Base-by-base conservation (phyloP, 2,888 invertebrate species). In the Calliopum simillimum region DNA sequence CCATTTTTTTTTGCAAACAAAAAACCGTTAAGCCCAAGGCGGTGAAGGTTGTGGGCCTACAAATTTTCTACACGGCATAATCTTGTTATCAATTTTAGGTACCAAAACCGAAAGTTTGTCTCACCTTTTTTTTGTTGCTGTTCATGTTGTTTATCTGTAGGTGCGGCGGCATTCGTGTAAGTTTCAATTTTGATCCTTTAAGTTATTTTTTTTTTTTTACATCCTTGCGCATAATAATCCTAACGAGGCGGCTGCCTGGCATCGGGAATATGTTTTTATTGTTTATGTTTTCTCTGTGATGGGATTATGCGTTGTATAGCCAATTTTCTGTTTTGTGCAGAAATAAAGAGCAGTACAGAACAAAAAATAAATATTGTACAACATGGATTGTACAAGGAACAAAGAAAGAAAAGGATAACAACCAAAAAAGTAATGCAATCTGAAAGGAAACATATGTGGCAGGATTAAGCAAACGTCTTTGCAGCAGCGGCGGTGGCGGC, bases 381-480 rank as follows among this genome's bases (percentile, higher is more conserved):
- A 33, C 25, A 51, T 58, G 58, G 6, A 25, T n/a, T 49, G 21
- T 12, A 19, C 25, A 49, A 51, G 23, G 8, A 51, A 23, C 33
- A 33, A 6, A 33, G 11, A 33, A 33, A 25, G 33, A 53, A 44
- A 47, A 61, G 13, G 67, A 70, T 67, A 76, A 63, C 69, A 23
- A 71, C 75, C 33, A 33, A 58, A 33, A 55, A 25, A n/a, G 55
- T 33, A n/a, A 33, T 33, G 56, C 41, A 14, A 8, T n/a, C 33
- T 33, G 25, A 33, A 58, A 11, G n/a, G 16, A 8, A 23, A 58
- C 47, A 47, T 62, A 47, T 62, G 62, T 62, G 62, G 47, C 47
- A 47, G 62, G 62, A 62, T 62, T 62, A 47, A 23, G 21, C n/a
- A 33, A 33, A 33, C 4, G 47, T 43, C 41, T 13, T 69, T 61